Evolutionary conservation across 2,113 vertebrate genomes (phyloP).

Genomic region (Cygnus buccinator): DNA sequence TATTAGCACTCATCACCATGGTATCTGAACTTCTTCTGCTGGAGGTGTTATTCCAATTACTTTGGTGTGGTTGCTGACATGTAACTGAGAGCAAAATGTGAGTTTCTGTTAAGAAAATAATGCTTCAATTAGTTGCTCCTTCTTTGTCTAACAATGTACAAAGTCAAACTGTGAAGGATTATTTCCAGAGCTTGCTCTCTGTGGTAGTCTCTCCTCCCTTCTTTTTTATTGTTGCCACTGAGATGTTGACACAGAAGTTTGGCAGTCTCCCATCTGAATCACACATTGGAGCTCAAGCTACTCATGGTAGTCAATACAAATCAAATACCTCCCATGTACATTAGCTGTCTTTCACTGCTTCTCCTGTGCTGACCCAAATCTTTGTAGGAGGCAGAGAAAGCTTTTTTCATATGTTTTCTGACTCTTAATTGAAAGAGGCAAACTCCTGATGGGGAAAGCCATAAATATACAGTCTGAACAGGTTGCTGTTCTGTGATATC

Average conservation of each 20-base stretch:
- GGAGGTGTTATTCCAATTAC: conserved; percentile 56
- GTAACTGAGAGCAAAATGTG: conserved; percentile 31
- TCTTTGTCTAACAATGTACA: background rate
- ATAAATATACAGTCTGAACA: background rate
- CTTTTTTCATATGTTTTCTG: background rate
- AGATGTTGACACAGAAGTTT: background rate
- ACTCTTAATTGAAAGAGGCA: background rate
- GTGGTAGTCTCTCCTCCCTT: background rate
- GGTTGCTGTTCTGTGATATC: background rate
- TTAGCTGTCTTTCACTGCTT: background rate
- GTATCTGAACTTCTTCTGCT: conserved; percentile 34
- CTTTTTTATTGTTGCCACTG: background rate
- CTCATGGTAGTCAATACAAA: background rate
- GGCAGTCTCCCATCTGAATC: background rate
- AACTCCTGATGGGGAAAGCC: background rate
- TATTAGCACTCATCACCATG: conserved; percentile 26
- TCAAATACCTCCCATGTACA: background rate
- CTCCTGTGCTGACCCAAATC: background rate
- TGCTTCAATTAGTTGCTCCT: conserved; percentile 46
- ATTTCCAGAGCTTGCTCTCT: conserved; percentile 12
- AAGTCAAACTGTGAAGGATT: background rate
- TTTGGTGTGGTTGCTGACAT: conserved; percentile 23
- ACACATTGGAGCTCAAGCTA: background rate
- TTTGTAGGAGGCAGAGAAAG: background rate
- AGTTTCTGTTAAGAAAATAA: conserved; percentile 52